Percentiles rank a stretch among this genome's conserved stretches.
Evolutionary conservation across 2,888 invertebrate genomes (phyloP).

Genomic region (Nomada goodeniana): DNA sequence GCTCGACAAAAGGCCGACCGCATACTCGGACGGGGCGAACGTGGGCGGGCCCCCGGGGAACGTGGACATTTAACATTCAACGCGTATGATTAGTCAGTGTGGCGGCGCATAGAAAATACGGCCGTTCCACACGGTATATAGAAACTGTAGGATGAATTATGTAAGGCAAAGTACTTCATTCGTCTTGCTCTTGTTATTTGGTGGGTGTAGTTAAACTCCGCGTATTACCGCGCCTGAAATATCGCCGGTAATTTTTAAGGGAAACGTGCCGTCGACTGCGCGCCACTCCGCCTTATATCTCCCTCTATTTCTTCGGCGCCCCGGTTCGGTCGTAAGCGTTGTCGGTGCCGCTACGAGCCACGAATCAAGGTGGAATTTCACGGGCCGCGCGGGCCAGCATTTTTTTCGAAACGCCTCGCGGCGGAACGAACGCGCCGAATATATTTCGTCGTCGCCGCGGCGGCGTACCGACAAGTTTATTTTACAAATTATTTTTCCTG

Average conservation of each 20-base stretch:
- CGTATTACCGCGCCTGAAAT: slow-evolving; percentile 79
- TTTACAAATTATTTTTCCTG: slow-evolving; percentile 58
- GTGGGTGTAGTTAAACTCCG: slow-evolving; percentile 79
- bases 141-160: slow-evolving; percentile 79
- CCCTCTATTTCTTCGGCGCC: slow-evolving; percentile 43
- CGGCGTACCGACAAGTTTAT: slow-evolving; percentile 43
- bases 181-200: slow-evolving; percentile 82
- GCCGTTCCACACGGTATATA: slow-evolving; percentile 60
- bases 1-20: slow-evolving; percentile 40
- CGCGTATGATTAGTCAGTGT: slow-evolving; percentile 77
- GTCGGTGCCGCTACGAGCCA: neutral
- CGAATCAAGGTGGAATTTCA: slow-evolving; percentile 60
- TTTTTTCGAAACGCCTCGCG: slow-evolving; percentile 41
- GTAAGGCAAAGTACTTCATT: slow-evolving; percentile 82
- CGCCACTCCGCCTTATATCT: slow-evolving; percentile 38
- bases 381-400: slow-evolving; percentile 24
- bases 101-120: slow-evolving; percentile 72
- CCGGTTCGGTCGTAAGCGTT: slow-evolving; percentile 30
- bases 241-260: slow-evolving; percentile 79
- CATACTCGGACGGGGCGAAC: slow-evolving; percentile 35
- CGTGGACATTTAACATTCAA: slow-evolving; percentile 77
- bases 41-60: slow-evolving; percentile 53
- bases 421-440: slow-evolving; percentile 23
- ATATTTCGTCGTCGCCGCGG: slow-evolving; percentile 34
- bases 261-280: slow-evolving; percentile 73